Evolutionary conservation across 2,888 invertebrate species (phyloP).

Genomic region (Shargacucullia verbasci): DNA sequence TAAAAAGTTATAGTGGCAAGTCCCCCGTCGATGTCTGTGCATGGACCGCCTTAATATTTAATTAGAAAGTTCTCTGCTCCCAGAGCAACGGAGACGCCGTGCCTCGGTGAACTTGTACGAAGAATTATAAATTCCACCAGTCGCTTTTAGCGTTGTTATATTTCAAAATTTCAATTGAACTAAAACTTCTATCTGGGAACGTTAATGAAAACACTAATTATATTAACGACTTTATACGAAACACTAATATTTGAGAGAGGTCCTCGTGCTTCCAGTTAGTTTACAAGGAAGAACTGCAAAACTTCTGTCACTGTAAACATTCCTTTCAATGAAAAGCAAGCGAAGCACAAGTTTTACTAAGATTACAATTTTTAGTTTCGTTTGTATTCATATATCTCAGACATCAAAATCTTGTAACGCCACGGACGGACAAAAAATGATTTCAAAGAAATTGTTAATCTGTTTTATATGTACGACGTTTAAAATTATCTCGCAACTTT

Average conservation of each 20-base stretch:
- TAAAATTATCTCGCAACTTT: not conserved
- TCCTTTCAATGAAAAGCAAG: conserved; percentile 10
- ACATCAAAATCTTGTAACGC: conserved; percentile 1
- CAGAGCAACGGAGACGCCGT: conserved; percentile 58
- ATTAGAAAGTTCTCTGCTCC: conserved; percentile 77
- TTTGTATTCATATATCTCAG: not conserved
- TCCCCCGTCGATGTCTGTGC: conserved; percentile 64
- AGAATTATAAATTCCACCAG: conserved; percentile 77
- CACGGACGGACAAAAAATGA: conserved; percentile 7
- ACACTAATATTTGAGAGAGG: conserved; percentile 28
- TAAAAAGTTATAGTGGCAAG: conserved; percentile 60
- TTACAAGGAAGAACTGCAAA: conserved; percentile 1
- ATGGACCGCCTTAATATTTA: conserved; percentile 78
- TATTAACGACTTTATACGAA: conserved; percentile 34
- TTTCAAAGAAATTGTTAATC: conserved; percentile 11
- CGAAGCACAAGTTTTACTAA: conserved; percentile 1
- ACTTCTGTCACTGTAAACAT: conserved; percentile 6
- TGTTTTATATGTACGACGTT: conserved; percentile 9
- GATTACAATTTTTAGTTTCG: conserved; percentile 1
- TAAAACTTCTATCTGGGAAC: conserved; percentile 47
- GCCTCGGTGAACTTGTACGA: conserved; percentile 69
- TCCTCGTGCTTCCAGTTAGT: conserved; percentile 10
- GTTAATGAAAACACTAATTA: conserved; percentile 51
- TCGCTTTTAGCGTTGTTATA: conserved; percentile 68
- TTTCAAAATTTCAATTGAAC: conserved; percentile 67